phyloP scores from a whole-genome alignment of 2,797 vertebrate species.

The Otus scops region DNA sequence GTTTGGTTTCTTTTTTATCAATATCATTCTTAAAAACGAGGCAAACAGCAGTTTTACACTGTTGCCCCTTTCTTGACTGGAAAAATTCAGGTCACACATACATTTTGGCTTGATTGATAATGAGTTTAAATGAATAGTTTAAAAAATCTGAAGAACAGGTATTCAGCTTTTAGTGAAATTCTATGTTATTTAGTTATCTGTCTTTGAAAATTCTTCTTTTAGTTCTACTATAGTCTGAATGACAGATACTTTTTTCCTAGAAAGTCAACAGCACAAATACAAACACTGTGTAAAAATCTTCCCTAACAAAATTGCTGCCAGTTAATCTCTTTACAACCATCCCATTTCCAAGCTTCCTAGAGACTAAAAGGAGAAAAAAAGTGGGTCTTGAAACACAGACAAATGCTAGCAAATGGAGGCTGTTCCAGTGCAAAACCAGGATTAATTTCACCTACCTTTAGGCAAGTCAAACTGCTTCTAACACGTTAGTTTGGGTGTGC shows the following conservation, averaged over 20 bases:
- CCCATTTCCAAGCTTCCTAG: neutral
- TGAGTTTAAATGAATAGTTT: neutral
- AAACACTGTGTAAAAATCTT: neutral
- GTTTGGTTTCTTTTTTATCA: neutral
- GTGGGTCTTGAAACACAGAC: neutral
- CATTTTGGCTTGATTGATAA: neutral
- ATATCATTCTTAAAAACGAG: neutral
- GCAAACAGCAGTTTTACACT: neutral
- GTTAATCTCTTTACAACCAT: neutral
- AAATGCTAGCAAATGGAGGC: neutral
- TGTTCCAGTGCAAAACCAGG: neutral
- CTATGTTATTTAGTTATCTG: neutral
- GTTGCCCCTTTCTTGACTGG: neutral
- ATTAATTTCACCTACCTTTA: neutral
- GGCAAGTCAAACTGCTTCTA: neutral
- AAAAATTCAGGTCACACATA: neutral
- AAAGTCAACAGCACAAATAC: neutral
- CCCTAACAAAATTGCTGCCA: neutral
- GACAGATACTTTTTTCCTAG: neutral
- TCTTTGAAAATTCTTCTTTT: neutral
- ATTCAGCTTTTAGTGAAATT: neutral
- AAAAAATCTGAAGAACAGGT: neutral
- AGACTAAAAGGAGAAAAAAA: neutral
- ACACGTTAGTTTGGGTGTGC: rapidly evolving
- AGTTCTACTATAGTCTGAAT: neutral